Conservation (phyloP, 2,797 vertebrate species). For the Gallinago stenura region DNA sequence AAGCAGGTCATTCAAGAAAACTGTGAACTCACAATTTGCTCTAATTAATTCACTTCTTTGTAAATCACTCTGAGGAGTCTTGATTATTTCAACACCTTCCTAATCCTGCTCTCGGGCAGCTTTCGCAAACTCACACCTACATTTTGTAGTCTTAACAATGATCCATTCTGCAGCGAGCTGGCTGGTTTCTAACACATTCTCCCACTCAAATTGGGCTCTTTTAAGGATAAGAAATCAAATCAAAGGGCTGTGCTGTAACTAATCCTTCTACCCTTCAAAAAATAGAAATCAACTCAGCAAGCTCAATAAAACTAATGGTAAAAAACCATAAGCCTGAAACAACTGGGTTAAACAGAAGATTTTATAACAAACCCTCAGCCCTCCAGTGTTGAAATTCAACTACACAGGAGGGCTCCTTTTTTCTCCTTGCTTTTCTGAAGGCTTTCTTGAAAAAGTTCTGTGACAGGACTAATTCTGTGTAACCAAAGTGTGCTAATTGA, state of each 20-base stretch:
- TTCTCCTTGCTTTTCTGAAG: constrained; percentile 2
- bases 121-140: constrained; percentile 51
- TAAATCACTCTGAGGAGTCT: constrained; percentile 42
- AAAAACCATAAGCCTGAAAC: neutral
- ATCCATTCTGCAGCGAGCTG: constrained; percentile 13
- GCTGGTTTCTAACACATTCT: constrained; percentile 51
- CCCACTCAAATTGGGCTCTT: constrained; percentile 30
- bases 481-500: constrained; percentile 41
- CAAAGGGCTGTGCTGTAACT: constrained; percentile 48
- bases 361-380: constrained; percentile 27
- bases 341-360: constrained; percentile 49
- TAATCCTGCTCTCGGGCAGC: constrained; percentile 10
- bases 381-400: constrained; percentile 29
- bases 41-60: constrained; percentile 59
- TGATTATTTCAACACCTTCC: constrained; percentile 53
- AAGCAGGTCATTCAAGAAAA: constrained; percentile 9
- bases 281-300: constrained; percentile 52
- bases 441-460: constrained; percentile 19
- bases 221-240: constrained; percentile 42
- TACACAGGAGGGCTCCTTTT: constrained; percentile 31
- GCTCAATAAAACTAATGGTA: constrained; percentile 1
- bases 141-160: constrained; percentile 46
- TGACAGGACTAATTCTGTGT: constrained; percentile 41
- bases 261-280: constrained; percentile 44
- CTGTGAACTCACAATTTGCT: constrained; percentile 5